These are phyloP conservation scores for Gortyna flavago DNA, from an alignment of 2,888 invertebrate genomes.

Conservation along the genomic window DNA sequence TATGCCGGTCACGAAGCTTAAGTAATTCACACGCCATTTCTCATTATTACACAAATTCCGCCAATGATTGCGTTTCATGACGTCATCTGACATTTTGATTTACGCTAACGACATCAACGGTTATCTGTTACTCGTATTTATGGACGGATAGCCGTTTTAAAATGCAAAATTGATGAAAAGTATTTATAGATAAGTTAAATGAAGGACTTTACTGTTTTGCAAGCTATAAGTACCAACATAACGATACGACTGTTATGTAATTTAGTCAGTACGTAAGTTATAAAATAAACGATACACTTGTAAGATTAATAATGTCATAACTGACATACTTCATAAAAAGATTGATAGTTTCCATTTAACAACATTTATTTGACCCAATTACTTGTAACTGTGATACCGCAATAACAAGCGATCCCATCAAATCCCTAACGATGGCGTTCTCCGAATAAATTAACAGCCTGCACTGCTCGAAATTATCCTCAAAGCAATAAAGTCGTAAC, in stretches of 20 bases:
- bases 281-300: neutral
- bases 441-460: slow-evolving; percentile 54
- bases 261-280: neutral
- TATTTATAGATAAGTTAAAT: neutral
- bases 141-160: neutral
- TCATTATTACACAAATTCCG: slow-evolving; percentile 59
- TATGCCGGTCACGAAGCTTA: slow-evolving; percentile 48
- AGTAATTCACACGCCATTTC: slow-evolving; percentile 57
- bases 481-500: slow-evolving; percentile 28
- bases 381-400: slow-evolving; percentile 47
- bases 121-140: slow-evolving; percentile 14
- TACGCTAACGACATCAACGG: slow-evolving; percentile 7
- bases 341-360: slow-evolving; percentile 49
- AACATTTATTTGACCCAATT: slow-evolving; percentile 61
- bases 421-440: slow-evolving; percentile 50
- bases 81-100: slow-evolving; percentile 52
- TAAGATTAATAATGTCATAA: slow-evolving; percentile 31
- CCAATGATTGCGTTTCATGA: slow-evolving; percentile 39
- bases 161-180: neutral
- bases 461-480: slow-evolving; percentile 43
- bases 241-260: neutral
- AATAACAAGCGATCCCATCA: slow-evolving; percentile 46
- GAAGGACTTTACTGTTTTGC: neutral
- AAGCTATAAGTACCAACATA: neutral
- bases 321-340: slow-evolving; percentile 32